phyloP scores from a whole-genome alignment of 2,113 vertebrate species.

The Chiloscyllium plagiosum region DNA sequence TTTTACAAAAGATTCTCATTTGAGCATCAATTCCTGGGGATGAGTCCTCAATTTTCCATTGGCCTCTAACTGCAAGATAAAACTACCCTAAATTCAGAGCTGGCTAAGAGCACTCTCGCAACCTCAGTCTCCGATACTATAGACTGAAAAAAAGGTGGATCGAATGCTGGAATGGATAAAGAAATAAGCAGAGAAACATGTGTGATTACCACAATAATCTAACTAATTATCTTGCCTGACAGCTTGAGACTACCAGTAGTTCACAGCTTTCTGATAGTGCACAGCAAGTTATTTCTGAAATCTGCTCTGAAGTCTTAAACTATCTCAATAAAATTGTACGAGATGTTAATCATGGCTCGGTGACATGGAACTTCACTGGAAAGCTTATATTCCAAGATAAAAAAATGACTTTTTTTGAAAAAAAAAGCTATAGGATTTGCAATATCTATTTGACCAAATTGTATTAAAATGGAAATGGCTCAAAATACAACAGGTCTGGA shows the following conservation, averaged over 20 bases:
- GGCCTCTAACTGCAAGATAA: neutral
- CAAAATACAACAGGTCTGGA: neutral
- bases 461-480: neutral
- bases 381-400: neutral
- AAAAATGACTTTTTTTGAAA: neutral
- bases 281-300: neutral
- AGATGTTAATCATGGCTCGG: neutral
- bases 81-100: neutral
- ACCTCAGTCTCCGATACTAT: neutral
- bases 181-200: neutral
- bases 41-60: neutral
- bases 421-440: neutral
- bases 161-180: neutral
- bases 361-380: neutral
- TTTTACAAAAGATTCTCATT: neutral
- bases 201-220: neutral
- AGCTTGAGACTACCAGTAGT: neutral
- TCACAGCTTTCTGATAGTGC: neutral
- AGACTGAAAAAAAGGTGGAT: neutral
- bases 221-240: neutral
- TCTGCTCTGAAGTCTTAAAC: neutral
- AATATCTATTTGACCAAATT: neutral
- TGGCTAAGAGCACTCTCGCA: neutral
- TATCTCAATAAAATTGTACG: neutral
- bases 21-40: neutral